Evolutionary conservation across 2,888 invertebrate species (phyloP).

Genomic region (Actias luna): DNA sequence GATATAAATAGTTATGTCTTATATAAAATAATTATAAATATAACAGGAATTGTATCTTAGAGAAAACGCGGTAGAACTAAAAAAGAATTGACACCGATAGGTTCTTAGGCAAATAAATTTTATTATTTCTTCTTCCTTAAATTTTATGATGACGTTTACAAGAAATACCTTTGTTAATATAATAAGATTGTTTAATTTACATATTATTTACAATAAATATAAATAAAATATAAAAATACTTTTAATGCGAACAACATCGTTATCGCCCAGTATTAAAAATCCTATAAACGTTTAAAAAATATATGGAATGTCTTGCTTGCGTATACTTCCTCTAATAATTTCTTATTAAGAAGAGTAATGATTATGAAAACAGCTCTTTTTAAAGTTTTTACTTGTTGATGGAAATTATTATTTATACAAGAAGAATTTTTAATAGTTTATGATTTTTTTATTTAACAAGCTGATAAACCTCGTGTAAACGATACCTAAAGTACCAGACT

Average conservation of each 20-base stretch:
- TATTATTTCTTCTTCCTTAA: too few species aligned
- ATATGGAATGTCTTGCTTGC: background rate
- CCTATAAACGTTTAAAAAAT: background rate
- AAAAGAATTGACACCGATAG: too few species aligned
- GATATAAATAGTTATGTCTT: too few species aligned
- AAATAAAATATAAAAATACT: background rate
- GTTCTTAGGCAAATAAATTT: too few species aligned
- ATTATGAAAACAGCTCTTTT: background rate
- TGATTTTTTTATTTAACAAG: background rate
- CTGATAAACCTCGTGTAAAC: conserved; percentile 9
- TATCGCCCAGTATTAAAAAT: background rate
- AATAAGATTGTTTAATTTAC: too few species aligned
- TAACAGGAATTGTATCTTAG: too few species aligned
- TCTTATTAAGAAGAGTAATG: background rate
- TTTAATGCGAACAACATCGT: background rate
- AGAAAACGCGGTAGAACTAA: too few species aligned
- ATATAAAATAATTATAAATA: too few species aligned
- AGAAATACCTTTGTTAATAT: too few species aligned
- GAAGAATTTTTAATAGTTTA: background rate
- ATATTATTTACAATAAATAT: background rate
- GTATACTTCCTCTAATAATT: background rate
- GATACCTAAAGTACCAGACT: conserved; percentile 36
- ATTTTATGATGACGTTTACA: too few species aligned
- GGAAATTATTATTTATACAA: too few species aligned
- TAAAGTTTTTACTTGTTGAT: background rate